Evolutionary conservation across 2,888 invertebrate species (phyloP).

Genomic region (Teleogryllus oceanicus): DNA sequence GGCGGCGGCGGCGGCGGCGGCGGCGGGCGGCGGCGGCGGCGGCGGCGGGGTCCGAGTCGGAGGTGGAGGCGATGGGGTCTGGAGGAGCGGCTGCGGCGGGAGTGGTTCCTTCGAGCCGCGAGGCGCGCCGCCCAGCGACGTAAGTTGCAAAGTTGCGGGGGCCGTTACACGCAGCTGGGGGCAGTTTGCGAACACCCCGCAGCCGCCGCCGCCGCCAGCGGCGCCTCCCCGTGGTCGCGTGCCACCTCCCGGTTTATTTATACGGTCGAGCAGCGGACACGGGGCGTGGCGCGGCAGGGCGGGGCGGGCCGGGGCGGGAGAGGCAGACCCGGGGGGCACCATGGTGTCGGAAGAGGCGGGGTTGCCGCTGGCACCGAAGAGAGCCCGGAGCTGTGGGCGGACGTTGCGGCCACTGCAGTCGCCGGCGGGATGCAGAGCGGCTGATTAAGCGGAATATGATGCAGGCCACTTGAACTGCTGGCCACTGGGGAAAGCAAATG

Average conservation of each 20-base stretch:
- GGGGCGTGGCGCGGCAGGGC: background rate
- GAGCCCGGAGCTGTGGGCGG: background rate
- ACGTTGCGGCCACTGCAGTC: background rate
- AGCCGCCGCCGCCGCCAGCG: background rate
- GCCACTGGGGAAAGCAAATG: too few species aligned
- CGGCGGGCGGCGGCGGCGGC: too few species aligned
- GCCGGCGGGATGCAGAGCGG: background rate
- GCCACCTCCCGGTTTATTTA: background rate
- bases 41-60: too few species aligned
- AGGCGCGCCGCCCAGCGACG: background rate
- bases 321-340: background rate
- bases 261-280: background rate
- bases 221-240: background rate
- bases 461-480: background rate
- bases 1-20: too few species aligned
- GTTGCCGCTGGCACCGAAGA: background rate
- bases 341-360: background rate
- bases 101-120: too few species aligned
- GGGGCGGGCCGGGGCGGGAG: background rate
- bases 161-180: slow-evolving; percentile 11
- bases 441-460: background rate
- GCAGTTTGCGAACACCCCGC: slow-evolving; percentile 1
- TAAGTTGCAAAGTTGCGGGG: slow-evolving; percentile 7
- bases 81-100: too few species aligned
- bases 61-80: too few species aligned